A percentile compares a stretch with the other conserved stretches of the same genome.
Conservation (phyloP, 1,140 invertebrate genomes). For the Pachypeltis micranthus region DNA sequence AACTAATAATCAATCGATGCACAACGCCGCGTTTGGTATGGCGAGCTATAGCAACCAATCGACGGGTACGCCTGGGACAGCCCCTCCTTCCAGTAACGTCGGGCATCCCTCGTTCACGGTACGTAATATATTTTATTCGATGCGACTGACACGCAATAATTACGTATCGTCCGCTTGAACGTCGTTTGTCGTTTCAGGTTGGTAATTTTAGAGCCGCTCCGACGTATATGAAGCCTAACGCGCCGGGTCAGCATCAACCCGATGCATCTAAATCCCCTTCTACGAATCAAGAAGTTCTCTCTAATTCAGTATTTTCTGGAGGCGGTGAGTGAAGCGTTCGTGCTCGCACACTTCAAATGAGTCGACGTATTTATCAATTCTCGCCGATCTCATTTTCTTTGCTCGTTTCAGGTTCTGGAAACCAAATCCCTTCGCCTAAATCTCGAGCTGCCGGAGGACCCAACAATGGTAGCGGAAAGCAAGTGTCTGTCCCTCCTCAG, state of each 20-base stretch:
- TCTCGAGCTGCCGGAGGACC: constrained; percentile 36
- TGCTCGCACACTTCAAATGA: too few relatives aligned
- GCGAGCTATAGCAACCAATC: constrained; percentile 38
- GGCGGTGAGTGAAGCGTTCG: constrained; percentile 34
- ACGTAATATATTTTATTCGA: too few relatives aligned
- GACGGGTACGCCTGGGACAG: constrained; percentile 33
- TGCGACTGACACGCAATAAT: too few relatives aligned
- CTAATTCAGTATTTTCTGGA: constrained; percentile 40
- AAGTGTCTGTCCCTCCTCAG: constrained; percentile 13
- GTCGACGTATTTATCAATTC: too few relatives aligned
- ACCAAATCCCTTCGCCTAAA: constrained; percentile 42
- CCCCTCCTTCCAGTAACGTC: constrained; percentile 26
- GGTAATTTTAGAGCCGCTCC: constrained; percentile 33
- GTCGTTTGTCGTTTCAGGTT: too few relatives aligned
- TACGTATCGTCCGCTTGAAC: too few relatives aligned
- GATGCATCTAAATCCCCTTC: constrained; percentile 21
- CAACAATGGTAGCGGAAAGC: constrained; percentile 22
- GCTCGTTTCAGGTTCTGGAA: constrained; percentile 10
- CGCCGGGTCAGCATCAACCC: constrained; percentile 21
- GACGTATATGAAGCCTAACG: constrained; percentile 33
- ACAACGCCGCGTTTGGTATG: constrained; percentile 40
- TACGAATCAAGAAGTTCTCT: constrained; percentile 36
- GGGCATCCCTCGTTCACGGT: constrained; percentile 18
- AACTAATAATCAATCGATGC: constrained; percentile 34
- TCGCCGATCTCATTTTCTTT: constrained; percentile 21